Percentiles rank a stretch among this genome's conserved stretches.
phyloP scores from a whole-genome alignment of 64 coral and sea anemone species.

The Platygyra sinensis region DNA sequence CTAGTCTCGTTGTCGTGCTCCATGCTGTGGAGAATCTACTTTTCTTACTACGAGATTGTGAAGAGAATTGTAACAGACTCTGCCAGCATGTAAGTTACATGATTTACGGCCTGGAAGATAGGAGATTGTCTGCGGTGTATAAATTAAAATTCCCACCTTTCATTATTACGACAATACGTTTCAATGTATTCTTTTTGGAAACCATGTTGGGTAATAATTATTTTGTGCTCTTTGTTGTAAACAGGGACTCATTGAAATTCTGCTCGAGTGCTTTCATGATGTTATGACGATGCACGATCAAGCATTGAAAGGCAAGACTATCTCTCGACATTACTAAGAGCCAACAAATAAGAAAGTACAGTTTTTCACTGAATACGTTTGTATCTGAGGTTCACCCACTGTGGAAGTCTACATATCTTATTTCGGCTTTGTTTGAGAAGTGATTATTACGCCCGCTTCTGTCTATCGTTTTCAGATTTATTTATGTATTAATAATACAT shows the following conservation, averaged over 20 bases:
- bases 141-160: too few species aligned
- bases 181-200: background rate
- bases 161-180: background rate
- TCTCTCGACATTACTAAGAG: background rate
- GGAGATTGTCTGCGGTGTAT: too few species aligned
- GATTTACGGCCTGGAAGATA: background rate
- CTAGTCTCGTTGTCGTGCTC: conserved; percentile 14
- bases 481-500: too few species aligned
- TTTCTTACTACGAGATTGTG: conserved; percentile 41
- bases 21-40: conserved; percentile 51
- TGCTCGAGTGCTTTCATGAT: conserved; percentile 48
- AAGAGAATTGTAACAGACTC: conserved; percentile 47
- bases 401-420: too few species aligned
- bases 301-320: conserved; percentile 8
- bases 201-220: background rate
- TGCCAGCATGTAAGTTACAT: conserved; percentile 29
- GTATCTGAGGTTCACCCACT: too few species aligned
- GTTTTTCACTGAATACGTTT: too few species aligned
- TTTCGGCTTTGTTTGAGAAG: too few species aligned
- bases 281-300: background rate
- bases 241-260: conserved; percentile 20
- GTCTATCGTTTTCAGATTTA: too few species aligned
- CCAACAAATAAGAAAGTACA: too few species aligned
- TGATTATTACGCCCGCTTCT: too few species aligned
- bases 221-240: background rate